Conservation (phyloP, 2,113 vertebrate genomes). For the Gobius niger region DNA sequence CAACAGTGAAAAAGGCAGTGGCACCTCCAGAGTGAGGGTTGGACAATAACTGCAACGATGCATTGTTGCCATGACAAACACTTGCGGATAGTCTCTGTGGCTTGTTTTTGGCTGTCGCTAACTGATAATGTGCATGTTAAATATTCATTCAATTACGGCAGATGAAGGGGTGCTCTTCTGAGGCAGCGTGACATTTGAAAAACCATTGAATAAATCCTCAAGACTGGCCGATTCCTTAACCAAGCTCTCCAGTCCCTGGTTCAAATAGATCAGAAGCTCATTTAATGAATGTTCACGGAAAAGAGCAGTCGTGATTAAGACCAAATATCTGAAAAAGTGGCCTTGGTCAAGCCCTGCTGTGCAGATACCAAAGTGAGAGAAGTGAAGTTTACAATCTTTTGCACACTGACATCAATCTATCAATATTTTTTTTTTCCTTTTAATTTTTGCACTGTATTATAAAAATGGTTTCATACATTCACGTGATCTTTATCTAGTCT, state of each 20-base stretch:
- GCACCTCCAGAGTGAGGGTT: constrained; percentile 51
- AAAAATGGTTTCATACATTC: no score
- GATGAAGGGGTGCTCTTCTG: constrained; percentile 54
- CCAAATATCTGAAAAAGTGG: not conserved
- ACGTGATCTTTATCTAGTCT: no score
- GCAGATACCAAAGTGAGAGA: not conserved
- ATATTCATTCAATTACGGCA: constrained; percentile 71
- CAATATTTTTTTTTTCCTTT: no score
- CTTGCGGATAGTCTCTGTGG: constrained; percentile 39
- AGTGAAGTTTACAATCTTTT: not conserved
- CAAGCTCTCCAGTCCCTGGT: constrained; percentile 29
- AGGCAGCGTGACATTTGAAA: constrained; percentile 67
- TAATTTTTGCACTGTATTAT: no score
- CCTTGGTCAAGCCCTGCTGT: not conserved
- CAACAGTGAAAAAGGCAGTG: constrained; percentile 48
- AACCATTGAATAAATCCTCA: constrained; percentile 60
- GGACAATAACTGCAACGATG: constrained; percentile 64
- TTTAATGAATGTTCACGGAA: constrained; percentile 29
- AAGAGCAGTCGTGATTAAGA: constrained; percentile 4
- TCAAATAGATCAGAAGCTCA: constrained; percentile 39
- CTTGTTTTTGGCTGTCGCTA: constrained; percentile 59
- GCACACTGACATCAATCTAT: not conserved
- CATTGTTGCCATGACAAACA: constrained; percentile 55
- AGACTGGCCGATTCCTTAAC: constrained; percentile 44
- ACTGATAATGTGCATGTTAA: constrained; percentile 67